Base-by-base conservation (phyloP, 2,888 invertebrate genomes). In the Linnaemya vulpina region DNA sequence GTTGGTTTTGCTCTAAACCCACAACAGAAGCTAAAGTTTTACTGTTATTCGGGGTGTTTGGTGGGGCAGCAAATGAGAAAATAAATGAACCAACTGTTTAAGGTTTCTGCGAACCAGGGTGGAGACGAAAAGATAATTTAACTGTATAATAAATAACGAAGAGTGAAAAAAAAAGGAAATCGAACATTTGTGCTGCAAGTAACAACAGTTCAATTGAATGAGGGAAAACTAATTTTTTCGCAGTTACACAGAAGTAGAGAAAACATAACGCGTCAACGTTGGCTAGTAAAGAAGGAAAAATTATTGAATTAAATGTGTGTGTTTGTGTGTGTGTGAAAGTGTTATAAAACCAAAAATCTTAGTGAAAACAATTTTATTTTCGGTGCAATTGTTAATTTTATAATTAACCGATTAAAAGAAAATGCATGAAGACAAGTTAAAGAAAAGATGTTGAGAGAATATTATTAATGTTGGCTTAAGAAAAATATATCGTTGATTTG, bases 171-270 rank as follows among this genome's bases (percentile, higher is more conserved):
- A 83, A 62, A 68, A 60, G n/a, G n/a, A 67, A 74, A 82, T 78
- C 60, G 65, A 85, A 85, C 71, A 75, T 85, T 46, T 77, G 49
- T 71, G 75, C 70, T 85, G 85, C 82, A 82, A 85, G 75, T 85
- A 67, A 82, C 82, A 85, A 40, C 3, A 30, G 30, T 75, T 75
- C 46, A 63, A 82, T 55, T 74, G 67, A 78, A 60, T 70, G 40
- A 73, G 62, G 58, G 67, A 82, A 78, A 75, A 75, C 58, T 40
- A 75, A 60, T 75, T 81, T 58, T 60, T 74, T 67, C 84, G 35
- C 43, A 77, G 20, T 58, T 43, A 30, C 38, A 67, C 40, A 62
- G 70, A 75, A 79, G 71, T 79, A 85, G 70, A 85, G 78, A 82
- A 85, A 71, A 81, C 25, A 78, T 55, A 82, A 85, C 70, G 67